Base-by-base conservation (phyloP, 2,888 invertebrate genomes). In the Herminia tarsipennalis region DNA sequence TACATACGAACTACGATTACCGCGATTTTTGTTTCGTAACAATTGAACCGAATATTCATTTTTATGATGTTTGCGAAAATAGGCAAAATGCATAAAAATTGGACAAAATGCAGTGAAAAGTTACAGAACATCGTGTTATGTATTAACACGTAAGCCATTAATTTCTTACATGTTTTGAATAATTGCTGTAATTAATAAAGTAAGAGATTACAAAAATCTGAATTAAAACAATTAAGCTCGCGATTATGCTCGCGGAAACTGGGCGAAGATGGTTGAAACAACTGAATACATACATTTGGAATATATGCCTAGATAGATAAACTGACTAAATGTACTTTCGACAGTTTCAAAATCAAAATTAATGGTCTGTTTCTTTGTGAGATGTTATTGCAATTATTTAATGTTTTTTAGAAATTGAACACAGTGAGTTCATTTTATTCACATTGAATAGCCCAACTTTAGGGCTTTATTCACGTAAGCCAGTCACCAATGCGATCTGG, bases 181-280 rank as follows among this genome's bases (percentile, higher is more conserved):
- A 55, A 63, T 56, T 63, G 34, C 55, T 34, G 54, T 60, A 45
- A 57, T 57, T 45, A 51, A 37, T 24, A 41, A 37, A 45, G 28
- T 51, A 55, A 43, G 43, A 49, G 17, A 52, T 57, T 66, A 43
- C 42, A 47, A 56, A 48, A 46, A 60, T 36, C 16, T 25, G 12
- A 51, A 45, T 55, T 40, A 35, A 45, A 49, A 45, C 63, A 57
- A 60, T 63, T 59, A 53, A 48, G 30, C 29, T 10, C 24, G 29
- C 28, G 13, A 32, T 66, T 66, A 66, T 63, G 43, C 41, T 49
- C 29, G 49, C 66, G 66, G 66, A 63, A 46, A 57, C 49, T 43
- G 42, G 52, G 41, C 12, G 49, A 17, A 38, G 42, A 49, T 44
- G 44, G 17, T 34, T 46, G 3, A 33, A 53, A 37, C 50, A 48